Evolutionary conservation across 2,113 vertebrate genomes (phyloP).

Genomic region (Phalacrocorax brasilianus): DNA sequence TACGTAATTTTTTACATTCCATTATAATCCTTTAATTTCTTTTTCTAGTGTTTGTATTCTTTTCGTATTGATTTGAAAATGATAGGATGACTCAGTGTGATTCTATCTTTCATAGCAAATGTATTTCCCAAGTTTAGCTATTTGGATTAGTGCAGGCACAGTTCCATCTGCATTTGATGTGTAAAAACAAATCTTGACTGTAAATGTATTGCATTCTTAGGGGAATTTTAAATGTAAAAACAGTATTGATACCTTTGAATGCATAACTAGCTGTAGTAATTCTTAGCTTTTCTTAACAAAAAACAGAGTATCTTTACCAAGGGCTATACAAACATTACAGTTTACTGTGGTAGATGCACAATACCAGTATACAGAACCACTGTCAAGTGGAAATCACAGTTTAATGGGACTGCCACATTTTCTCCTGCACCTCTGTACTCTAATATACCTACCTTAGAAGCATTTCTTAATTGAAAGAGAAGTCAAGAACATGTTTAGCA

Average conservation of each 20-base stretch:
- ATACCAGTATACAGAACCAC: background rate
- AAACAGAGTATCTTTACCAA: rapidly evolving
- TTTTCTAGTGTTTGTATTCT: background rate
- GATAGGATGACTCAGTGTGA: background rate
- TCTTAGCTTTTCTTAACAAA: background rate
- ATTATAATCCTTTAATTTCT: background rate
- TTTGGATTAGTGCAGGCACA: background rate
- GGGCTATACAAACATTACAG: background rate
- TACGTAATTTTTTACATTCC: background rate
- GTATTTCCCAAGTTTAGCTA: background rate
- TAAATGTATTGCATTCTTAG: background rate
- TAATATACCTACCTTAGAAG: background rate
- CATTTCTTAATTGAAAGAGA: background rate
- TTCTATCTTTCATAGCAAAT: background rate
- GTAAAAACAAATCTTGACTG: background rate
- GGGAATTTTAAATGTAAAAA: background rate
- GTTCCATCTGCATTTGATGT: background rate
- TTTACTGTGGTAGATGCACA: background rate
- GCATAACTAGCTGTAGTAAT: background rate
- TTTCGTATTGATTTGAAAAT: background rate
- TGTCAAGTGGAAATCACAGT: background rate
- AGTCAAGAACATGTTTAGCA: background rate
- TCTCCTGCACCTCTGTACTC: background rate
- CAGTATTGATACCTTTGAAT: background rate
- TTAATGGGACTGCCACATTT: background rate